phyloP scores from a whole-genome alignment of 2,888 invertebrate genomes.

The Ophion obscuratus region DNA sequence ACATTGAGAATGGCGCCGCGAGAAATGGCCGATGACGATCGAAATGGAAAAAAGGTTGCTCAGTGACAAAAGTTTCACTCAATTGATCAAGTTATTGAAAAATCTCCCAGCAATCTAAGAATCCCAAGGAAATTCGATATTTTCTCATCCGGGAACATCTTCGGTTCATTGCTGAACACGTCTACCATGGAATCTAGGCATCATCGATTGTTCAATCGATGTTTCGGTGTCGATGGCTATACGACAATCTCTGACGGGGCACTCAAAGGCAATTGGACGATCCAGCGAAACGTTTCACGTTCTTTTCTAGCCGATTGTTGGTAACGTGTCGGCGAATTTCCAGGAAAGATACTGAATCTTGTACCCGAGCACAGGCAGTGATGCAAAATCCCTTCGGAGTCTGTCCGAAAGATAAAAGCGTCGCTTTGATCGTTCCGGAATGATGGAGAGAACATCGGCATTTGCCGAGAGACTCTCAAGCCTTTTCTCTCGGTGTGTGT shows the following conservation, averaged over 20 bases:
- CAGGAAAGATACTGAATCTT: conserved; percentile 17
- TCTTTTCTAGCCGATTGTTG: not conserved
- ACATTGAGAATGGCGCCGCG: not conserved
- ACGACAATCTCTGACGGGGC: not conserved
- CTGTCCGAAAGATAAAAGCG: conserved; percentile 67
- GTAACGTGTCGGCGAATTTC: not conserved
- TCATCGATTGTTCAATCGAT: not conserved
- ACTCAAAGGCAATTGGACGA: not conserved
- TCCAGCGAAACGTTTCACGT: not conserved
- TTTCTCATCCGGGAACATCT: not conserved
- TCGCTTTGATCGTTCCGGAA: conserved; percentile 60
- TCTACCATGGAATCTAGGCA: not conserved
- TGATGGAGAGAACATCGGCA: conserved; percentile 44
- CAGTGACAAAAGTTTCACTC: not conserved
- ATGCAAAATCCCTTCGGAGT: conserved; percentile 50
- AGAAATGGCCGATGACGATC: conserved; percentile 9
- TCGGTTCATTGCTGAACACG: not conserved
- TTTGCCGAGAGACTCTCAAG: conserved; percentile 25
- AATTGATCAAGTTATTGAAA: not conserved
- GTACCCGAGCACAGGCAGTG: not conserved
- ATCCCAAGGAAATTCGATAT: not conserved
- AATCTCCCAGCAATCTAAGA: not conserved
- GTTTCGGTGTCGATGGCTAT: too few relatives aligned
- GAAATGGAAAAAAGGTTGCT: not conserved
- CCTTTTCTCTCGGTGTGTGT: conserved; percentile 67